Evolutionary conservation across 2,113 vertebrate genomes (phyloP).

Genomic region (Paracanthobrama guichenoti): DNA sequence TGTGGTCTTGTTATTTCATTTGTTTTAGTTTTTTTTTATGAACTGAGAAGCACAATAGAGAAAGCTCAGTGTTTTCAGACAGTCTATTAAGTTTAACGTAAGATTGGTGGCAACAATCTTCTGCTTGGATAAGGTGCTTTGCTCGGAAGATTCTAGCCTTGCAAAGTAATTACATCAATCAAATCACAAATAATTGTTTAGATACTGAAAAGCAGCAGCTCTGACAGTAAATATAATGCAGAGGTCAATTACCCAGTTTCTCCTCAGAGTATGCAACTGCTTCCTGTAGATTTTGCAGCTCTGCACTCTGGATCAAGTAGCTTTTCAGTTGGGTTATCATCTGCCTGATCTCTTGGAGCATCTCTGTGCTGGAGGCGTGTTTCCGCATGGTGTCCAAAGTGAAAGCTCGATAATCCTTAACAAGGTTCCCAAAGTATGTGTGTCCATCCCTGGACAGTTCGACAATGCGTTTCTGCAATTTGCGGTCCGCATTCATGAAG

Average conservation of each 20-base stretch:
- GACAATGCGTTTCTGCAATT: conserved; percentile 88
- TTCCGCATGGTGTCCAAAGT: conserved; percentile 91
- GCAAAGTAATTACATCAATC: background rate
- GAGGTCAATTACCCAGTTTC: conserved; percentile 74
- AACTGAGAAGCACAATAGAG: background rate
- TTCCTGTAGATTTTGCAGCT: conserved; percentile 85
- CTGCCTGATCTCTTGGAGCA: conserved; percentile 95
- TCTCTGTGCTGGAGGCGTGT: conserved; percentile 89
- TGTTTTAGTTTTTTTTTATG: background rate
- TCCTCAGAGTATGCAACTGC: conserved; percentile 75
- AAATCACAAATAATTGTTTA: background rate
- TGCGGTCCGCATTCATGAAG: conserved; percentile 86
- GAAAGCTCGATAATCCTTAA: conserved; percentile 88
- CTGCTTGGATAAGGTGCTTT: conserved; percentile 8
- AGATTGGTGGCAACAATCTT: background rate
- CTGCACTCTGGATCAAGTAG: conserved; percentile 93
- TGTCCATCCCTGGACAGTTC: conserved; percentile 88
- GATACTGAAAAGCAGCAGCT: background rate
- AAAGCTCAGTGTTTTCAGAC: background rate
- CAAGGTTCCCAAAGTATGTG: conserved; percentile 92
- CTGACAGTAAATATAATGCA: background rate
- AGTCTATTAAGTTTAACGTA: background rate
- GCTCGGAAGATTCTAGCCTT: background rate
- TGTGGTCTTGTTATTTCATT: background rate
- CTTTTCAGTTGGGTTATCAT: conserved; percentile 98